These are phyloP conservation scores for Hydropotes inermis DNA, from an alignment of 2,113 vertebrate genomes.

Conservation along the genomic window DNA sequence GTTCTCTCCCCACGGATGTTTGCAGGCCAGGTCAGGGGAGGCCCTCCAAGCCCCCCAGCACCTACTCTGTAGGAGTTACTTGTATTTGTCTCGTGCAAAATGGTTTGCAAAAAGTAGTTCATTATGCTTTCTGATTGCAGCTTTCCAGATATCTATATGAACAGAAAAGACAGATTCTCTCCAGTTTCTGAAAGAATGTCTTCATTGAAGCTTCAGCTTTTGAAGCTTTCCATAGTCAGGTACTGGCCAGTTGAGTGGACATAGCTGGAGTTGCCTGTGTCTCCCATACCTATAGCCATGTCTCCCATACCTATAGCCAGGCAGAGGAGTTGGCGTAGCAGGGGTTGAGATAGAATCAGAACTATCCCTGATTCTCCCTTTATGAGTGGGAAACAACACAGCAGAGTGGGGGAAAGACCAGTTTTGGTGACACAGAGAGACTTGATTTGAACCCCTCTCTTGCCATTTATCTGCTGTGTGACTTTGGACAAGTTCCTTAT, in stretches of 20 bases:
- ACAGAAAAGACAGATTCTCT: slow-evolving; percentile 58
- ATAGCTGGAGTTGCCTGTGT: fast-evolving
- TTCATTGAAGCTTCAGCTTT: slow-evolving; percentile 36
- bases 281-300: not conserved
- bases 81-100: not conserved
- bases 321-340: not conserved
- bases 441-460: not conserved
- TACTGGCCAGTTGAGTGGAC: not conserved
- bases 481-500: not conserved
- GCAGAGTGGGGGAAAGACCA: not conserved
- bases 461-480: not conserved
- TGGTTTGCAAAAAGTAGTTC: slow-evolving; percentile 4
- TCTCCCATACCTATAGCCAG: not conserved
- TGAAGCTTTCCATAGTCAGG: slow-evolving; percentile 45
- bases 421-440: not conserved
- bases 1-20: fast-evolving
- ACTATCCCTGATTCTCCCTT: not conserved
- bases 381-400: not conserved
- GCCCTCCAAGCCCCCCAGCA: fast-evolving
- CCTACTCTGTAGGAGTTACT: not conserved
- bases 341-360: not conserved
- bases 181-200: slow-evolving; percentile 47
- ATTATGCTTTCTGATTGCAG: slow-evolving; percentile 59
- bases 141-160: slow-evolving; percentile 43
- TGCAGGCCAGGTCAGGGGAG: fast-evolving